Evolutionary conservation across 2,113 vertebrate genomes (phyloP), one percentile per base, ranked within the genome.

Genomic region (Eclectus roratus): DNA sequence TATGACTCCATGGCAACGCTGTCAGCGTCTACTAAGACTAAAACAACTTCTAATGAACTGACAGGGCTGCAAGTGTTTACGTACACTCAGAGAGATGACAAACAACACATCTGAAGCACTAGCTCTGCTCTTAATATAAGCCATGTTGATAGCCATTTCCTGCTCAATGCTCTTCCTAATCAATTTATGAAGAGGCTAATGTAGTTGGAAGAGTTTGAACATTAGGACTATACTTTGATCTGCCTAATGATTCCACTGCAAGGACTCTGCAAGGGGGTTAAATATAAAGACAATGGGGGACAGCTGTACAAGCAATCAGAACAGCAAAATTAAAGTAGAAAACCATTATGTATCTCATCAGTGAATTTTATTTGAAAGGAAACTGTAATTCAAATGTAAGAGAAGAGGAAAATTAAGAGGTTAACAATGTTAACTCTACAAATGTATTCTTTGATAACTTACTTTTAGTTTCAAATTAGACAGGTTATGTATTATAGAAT

Each of bases 331-430:
- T 64, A 69, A 88, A 91, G 47, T 43, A 93, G 74, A 91, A 97
- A 97, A 88, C 5, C 31, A 96, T 94, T 95, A 94, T 4, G 10
- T 28, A 27, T 53, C 61, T 96, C 55, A 64, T 81, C 85, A 89
- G 37, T 80, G 61, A 29, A 78, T 96, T 97, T 94, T 61, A 88
- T 79, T 95, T 87, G 61, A 91, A 97, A 95, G 68, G 85, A 95
- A 95, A 87, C n/a, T 88, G 50, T 88, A 95, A 97, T 94, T 97
- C 79, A 94, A 91, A 93, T 83, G 33, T 41, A 91, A 95, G 55
- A 93, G 41, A 96, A 74, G 29, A 82, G 23, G 24, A 94, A 97
- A 97, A 96, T 97, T 83, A 94, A 91, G 80, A 96, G 69, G 82
- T 85, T 91, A 97, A 96, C 18, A 91, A 56, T 81, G 91, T 89